Percentiles rank a stretch among this genome's conserved stretches.
Evolutionary conservation across 2,888 invertebrate species (phyloP).

Genomic region (Microchrysa polita): DNA sequence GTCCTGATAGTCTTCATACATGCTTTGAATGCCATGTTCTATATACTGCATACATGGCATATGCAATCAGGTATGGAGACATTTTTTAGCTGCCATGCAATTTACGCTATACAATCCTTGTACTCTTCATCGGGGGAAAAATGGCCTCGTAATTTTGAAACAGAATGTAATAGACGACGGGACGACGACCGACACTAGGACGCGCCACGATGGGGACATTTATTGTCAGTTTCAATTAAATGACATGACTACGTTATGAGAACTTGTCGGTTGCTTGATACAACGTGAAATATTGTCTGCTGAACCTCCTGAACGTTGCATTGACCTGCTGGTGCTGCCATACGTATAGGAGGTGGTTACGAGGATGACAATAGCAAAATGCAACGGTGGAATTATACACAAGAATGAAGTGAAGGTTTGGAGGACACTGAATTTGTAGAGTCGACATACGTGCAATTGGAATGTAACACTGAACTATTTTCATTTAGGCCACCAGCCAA

Average conservation of each 20-base stretch:
- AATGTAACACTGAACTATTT: no score
- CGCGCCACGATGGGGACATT: no score
- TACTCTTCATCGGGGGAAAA: background rate
- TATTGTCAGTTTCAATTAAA: constrained; percentile 34
- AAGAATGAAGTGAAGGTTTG: no score
- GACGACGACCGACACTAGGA: no score
- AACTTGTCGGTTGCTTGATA: constrained; percentile 4
- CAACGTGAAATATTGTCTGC: background rate
- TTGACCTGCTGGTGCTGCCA: no score
- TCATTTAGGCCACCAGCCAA: no score
- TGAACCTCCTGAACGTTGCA: constrained; percentile 1
- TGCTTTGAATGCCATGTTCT: no score
- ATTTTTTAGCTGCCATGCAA: background rate
- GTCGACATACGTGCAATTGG: no score
- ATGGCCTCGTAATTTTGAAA: background rate
- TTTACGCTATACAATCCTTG: background rate
- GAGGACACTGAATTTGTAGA: no score
- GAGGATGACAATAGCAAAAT: constrained; percentile 2
- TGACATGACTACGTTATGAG: constrained; percentile 31
- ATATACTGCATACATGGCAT: no score
- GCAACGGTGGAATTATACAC: background rate
- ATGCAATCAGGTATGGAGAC: background rate
- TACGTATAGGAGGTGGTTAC: no score
- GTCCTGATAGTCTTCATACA: background rate
- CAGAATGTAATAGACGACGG: background rate